Evolutionary conservation across 2,797 vertebrate genomes (phyloP).

Genomic region (Pseudotriccus pelzelni): DNA sequence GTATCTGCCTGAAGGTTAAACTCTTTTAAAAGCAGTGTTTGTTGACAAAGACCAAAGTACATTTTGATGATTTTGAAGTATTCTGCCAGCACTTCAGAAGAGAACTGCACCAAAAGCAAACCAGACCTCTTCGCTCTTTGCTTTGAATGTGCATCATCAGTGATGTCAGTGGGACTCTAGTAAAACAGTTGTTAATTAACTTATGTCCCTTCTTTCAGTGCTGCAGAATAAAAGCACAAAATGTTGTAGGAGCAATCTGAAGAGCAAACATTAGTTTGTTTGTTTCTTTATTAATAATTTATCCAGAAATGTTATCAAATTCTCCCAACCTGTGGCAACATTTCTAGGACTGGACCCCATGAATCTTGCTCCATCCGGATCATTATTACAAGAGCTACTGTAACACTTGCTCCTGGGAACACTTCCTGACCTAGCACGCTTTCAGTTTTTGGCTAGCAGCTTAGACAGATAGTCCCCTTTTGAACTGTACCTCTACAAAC

Average conservation of each 20-base stretch:
- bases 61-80: slow-evolving; percentile 20
- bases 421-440: not conserved
- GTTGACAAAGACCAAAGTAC: slow-evolving; percentile 59
- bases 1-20: not conserved
- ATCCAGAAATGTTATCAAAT: slow-evolving; percentile 25
- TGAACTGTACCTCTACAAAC: not conserved
- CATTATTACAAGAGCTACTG: not conserved
- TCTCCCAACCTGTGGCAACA: not conserved
- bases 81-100: slow-evolving; percentile 24
- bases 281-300: slow-evolving; percentile 67
- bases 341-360: not conserved
- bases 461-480: not conserved
- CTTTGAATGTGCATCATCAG: slow-evolving; percentile 48
- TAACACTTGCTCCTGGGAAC: not conserved
- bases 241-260: slow-evolving; percentile 8
- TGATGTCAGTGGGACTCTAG: slow-evolving; percentile 45
- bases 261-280: slow-evolving; percentile 53
- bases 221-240: slow-evolving; percentile 27
- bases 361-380: not conserved
- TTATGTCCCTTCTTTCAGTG: slow-evolving; percentile 37
- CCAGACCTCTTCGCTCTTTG: slow-evolving; percentile 7
- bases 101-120: slow-evolving; percentile 17
- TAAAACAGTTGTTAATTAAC: slow-evolving; percentile 66
- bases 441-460: not conserved
- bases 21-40: slow-evolving; percentile 1